Conservation (phyloP, 2,797 vertebrate species). For the Pteronotus mesoamericanus region DNA sequence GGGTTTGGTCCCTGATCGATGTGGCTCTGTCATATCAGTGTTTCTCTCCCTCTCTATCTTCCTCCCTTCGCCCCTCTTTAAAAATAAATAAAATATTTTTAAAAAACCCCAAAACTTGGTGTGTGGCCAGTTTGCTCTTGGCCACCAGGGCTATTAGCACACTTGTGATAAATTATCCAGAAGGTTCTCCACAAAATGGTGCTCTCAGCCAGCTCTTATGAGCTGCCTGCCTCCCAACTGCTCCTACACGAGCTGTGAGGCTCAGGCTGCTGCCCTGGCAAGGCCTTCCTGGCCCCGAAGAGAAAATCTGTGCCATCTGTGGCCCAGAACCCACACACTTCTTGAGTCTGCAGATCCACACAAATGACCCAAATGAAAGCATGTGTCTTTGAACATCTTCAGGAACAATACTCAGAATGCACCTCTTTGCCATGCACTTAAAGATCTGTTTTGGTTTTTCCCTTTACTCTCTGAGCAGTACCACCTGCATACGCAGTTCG, state of each 20-base stretch:
- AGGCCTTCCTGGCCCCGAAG: background rate
- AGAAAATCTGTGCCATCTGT: background rate
- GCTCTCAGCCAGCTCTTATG: background rate
- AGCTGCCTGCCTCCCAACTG: background rate
- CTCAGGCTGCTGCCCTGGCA: background rate
- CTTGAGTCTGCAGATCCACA: slow-evolving; percentile 33
- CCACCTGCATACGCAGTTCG: background rate
- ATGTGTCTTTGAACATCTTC: background rate
- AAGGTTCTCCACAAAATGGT: background rate
- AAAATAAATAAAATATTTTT: background rate
- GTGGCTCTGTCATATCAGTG: background rate
- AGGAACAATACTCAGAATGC: background rate
- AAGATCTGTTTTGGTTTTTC: background rate
- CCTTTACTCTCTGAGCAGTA: background rate
- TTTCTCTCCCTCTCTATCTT: background rate
- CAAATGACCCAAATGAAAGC: background rate
- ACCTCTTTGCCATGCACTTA: background rate
- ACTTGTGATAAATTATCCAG: slow-evolving; percentile 42
- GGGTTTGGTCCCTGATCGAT: background rate
- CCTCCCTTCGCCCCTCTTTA: background rate
- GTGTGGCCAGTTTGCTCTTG: background rate
- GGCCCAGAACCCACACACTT: background rate
- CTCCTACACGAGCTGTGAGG: background rate
- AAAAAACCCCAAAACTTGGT: background rate
- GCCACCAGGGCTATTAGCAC: background rate